phyloP scores from a whole-genome alignment of 2,888 invertebrate genomes.

The Liopterus haemorrhoidalis region DNA sequence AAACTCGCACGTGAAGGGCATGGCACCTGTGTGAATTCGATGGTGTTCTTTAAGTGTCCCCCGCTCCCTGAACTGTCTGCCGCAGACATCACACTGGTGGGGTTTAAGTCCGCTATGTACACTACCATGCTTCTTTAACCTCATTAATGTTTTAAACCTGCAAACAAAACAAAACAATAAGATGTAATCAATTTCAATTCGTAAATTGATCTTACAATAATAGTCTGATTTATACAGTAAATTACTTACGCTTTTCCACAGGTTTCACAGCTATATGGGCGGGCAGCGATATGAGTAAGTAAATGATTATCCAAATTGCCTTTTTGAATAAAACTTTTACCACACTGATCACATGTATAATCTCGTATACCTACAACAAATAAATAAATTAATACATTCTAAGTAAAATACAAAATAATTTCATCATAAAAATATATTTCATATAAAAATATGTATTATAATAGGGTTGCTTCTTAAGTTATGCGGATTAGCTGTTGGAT shows the following conservation, averaged over 20 bases:
- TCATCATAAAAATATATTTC: background rate
- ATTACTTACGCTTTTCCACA: slow-evolving; percentile 47
- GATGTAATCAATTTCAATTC: background rate
- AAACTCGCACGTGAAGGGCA: slow-evolving; percentile 70
- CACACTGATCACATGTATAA: slow-evolving; percentile 54
- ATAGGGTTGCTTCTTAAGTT: no score
- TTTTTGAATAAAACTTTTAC: slow-evolving; percentile 55
- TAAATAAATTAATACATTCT: background rate
- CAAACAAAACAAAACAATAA: no score
- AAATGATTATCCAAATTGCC: slow-evolving; percentile 54
- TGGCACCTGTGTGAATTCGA: slow-evolving; percentile 70
- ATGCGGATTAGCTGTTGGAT: no score
- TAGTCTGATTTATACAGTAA: slow-evolving; percentile 5
- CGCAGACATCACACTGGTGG: slow-evolving; percentile 57
- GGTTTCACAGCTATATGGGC: slow-evolving; percentile 47
- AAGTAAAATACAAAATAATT: background rate
- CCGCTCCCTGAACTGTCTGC: slow-evolving; percentile 58
- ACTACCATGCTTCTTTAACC: slow-evolving; percentile 53
- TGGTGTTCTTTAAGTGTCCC: slow-evolving; percentile 69
- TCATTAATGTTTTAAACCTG: slow-evolving; percentile 52
- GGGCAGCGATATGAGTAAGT: slow-evolving; percentile 49
- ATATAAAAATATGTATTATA: background rate
- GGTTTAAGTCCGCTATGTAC: slow-evolving; percentile 57
- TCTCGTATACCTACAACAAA: slow-evolving; percentile 47
- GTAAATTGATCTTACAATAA: slow-evolving; percentile 1